These are phyloP conservation scores for Natrix natrix DNA, from an alignment of 2,797 vertebrate genomes.

Conservation along the genomic window DNA sequence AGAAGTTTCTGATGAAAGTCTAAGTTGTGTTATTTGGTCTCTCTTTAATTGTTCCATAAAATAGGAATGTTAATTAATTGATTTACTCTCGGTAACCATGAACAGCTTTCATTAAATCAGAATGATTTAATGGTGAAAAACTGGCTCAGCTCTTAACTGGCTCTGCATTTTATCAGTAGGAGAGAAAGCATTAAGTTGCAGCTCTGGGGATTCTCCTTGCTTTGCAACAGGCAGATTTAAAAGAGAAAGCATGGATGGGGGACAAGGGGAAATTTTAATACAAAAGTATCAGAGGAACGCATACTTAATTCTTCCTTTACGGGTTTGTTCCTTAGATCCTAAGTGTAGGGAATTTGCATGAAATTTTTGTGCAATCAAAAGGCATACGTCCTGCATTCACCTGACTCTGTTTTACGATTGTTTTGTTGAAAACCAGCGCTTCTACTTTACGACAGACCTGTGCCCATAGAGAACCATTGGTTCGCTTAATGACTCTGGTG, in stretches of 20 bases:
- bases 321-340: neutral
- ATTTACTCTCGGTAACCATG: neutral
- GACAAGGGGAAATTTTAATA: neutral
- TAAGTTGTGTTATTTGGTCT: neutral
- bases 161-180: neutral
- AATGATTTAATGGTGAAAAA: neutral
- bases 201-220: neutral
- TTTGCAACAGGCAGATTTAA: neutral
- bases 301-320: neutral
- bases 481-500: too few species aligned
- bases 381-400: too few species aligned
- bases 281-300: neutral
- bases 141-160: neutral
- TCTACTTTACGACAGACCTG: too few species aligned
- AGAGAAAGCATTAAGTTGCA: neutral
- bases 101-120: neutral
- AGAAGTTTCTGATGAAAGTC: neutral
- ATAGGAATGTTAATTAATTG: neutral
- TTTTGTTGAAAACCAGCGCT: too few species aligned
- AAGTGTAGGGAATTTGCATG: too few species aligned
- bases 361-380: too few species aligned
- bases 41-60: neutral
- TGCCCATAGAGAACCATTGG: too few species aligned
- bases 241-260: neutral
- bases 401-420: too few species aligned